Evolutionary conservation across 2,797 vertebrate genomes (phyloP).

Genomic region (Channallabes apus): DNA sequence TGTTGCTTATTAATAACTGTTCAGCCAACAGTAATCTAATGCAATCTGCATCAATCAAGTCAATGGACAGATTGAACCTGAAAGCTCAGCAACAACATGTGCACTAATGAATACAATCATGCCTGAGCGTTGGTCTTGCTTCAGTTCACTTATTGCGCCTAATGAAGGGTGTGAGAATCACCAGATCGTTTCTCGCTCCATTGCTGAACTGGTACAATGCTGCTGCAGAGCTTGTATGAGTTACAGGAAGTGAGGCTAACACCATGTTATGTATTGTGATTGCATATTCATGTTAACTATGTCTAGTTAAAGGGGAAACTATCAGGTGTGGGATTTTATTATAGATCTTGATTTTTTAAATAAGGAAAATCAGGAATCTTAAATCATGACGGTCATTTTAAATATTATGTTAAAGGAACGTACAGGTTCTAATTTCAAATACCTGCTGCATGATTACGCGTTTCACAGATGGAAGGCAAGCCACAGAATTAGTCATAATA

Average conservation of each 20-base stretch:
- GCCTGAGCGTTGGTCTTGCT: not conserved
- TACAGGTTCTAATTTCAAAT: not conserved
- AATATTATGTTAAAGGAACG: too few relatives aligned
- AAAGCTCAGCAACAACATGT: conserved; percentile 9
- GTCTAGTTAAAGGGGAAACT: not conserved
- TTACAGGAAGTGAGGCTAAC: not conserved
- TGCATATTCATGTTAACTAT: not conserved
- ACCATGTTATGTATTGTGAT: too few relatives aligned
- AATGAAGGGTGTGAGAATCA: conserved; percentile 12
- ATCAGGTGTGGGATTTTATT: not conserved
- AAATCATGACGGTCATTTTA: not conserved
- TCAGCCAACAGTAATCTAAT: conserved; percentile 3
- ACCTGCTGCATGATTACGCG: too few relatives aligned
- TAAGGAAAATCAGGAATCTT: not conserved
- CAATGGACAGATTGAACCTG: conserved; percentile 10
- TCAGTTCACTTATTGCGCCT: conserved; percentile 14
- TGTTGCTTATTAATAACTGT: conserved; percentile 12
- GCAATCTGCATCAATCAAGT: conserved; percentile 15
- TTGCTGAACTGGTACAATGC: too few relatives aligned
- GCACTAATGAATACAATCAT: conserved; percentile 2
- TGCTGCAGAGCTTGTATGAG: not conserved
- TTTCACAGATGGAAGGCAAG: too few relatives aligned
- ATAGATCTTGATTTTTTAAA: not conserved
- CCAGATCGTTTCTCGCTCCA: not conserved
- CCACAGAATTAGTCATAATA: too few relatives aligned